Base-by-base conservation (phyloP, 2,113 vertebrate genomes). In the Glaucidium brasilianum region DNA sequence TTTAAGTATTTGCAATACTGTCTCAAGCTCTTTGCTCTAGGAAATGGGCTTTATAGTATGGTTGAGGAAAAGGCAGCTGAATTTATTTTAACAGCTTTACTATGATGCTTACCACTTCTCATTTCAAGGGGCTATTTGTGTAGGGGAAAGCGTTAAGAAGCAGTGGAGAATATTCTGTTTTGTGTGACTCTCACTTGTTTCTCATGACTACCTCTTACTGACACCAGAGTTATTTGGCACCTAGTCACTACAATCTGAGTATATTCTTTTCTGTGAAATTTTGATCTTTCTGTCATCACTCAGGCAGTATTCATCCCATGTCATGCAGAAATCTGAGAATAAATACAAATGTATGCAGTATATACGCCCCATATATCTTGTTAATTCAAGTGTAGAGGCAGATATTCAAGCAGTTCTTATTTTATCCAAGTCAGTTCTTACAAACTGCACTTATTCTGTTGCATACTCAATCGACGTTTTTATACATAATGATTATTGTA, bases 241-340 rank as follows among this genome's bases (percentile, higher is more conserved):
- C 16, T 63, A 37, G 10, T 4, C 47, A 32, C 20, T 12, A 11
- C 2, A 2, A 3, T 10, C 3, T 18, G 6, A 39, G 8, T 2
- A 1, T 21, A 5, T 27, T 15, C 1, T 16, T 76, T 60, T 34
- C 53, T 10, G 32, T 5, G 3, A 73, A 85, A 50, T 64, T 45
- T 29, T 84, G 56, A 25, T 68, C 37, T 49, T 60, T 17, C 27
- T 56, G 15, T 18, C 34, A 30, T 17, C 47, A 21, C 26, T 11
- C n/a, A 37, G 64, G 34, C 50, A 58, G 30, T 2, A 11, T 16
- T 84, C 18, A 19, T 9, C 13, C 9, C 0, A 2, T 18, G 22
- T 29, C 13, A 15, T 34, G 3, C 50, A 22, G 50, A 84, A 77
- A 80, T 17, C 34, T 45, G 55, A 55, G 16, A 66, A 74, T 23